phyloP scores from a whole-genome alignment of 64 coral and sea anemone species.

The Actinia equina region DNA sequence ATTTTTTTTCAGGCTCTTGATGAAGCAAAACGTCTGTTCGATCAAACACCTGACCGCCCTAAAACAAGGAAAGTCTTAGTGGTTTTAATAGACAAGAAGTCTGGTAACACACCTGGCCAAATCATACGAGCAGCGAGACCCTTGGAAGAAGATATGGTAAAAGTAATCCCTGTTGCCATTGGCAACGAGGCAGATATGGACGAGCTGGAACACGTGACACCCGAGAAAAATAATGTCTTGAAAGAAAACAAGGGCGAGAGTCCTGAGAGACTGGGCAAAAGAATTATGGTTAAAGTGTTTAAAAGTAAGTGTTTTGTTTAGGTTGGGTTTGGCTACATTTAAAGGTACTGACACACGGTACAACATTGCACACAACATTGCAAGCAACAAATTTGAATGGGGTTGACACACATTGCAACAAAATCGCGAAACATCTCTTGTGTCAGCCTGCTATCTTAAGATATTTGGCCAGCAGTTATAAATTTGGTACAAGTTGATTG shows the following conservation, averaged over 20 bases:
- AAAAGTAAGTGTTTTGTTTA: conserved; percentile 17
- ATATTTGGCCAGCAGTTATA: too few species aligned
- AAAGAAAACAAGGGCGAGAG: conserved; percentile 20
- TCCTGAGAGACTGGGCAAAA: conserved; percentile 6
- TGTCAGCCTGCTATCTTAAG: too few species aligned
- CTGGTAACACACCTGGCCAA: background rate
- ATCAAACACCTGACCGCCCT: conserved; percentile 23
- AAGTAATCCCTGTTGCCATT: conserved; percentile 42
- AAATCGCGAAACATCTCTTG: too few species aligned
- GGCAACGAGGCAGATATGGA: conserved; percentile 32
- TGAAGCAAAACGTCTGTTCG: conserved; percentile 14
- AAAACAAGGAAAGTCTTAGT: conserved; percentile 17
- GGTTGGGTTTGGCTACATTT: background rate
- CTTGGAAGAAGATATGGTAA: conserved; percentile 12
- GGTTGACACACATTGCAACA: too few species aligned
- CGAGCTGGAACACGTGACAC: conserved; percentile 28
- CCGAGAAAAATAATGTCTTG: conserved; percentile 5
- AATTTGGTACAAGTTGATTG: too few species aligned
- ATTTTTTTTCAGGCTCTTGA: background rate
- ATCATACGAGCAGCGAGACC: conserved; percentile 20
- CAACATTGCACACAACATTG: too few species aligned
- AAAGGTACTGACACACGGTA: too few species aligned
- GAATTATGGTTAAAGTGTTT: conserved; percentile 44
- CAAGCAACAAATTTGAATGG: too few species aligned
- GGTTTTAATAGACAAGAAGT: conserved; percentile 17